These are phyloP conservation scores for Chrysolina oricalcia DNA, from an alignment of 2,888 invertebrate species.

Conservation along the genomic window DNA sequence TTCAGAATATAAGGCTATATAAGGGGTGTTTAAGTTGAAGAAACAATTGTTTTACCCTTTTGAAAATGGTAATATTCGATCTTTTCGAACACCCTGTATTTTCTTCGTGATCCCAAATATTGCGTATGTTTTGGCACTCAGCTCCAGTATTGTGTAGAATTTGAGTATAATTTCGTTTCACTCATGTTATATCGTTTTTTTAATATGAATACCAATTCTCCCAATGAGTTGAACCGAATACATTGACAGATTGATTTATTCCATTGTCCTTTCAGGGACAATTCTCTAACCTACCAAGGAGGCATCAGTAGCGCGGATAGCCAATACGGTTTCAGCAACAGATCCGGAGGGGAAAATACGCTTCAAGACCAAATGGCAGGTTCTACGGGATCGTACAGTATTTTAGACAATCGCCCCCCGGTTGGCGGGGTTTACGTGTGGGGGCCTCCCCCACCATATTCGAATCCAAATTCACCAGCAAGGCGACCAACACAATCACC, in stretches of 20 bases:
- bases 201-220: no score
- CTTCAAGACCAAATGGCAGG: slow-evolving; percentile 66
- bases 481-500: slow-evolving; percentile 72
- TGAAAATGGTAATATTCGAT: no score
- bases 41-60: no score
- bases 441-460: slow-evolving; percentile 93
- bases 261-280: slow-evolving; percentile 63
- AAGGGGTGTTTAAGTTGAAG: no score
- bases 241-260: background rate
- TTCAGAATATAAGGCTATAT: no score
- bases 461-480: slow-evolving; percentile 84
- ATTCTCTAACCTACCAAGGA: slow-evolving; percentile 77
- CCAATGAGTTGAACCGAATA: background rate
- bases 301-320: slow-evolving; percentile 84
- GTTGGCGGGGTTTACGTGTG: slow-evolving; percentile 79
- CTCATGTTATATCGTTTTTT: no score
- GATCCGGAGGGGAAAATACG: slow-evolving; percentile 67
- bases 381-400: slow-evolving; percentile 75
- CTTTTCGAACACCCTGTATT: no score
- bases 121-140: no score
- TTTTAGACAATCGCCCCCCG: slow-evolving; percentile 74
- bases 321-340: slow-evolving; percentile 84
- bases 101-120: no score
- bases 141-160: no score
- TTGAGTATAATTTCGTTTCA: no score